Base-by-base conservation (phyloP, 1,140 invertebrate genomes). In the Lanistes nyassanus region DNA sequence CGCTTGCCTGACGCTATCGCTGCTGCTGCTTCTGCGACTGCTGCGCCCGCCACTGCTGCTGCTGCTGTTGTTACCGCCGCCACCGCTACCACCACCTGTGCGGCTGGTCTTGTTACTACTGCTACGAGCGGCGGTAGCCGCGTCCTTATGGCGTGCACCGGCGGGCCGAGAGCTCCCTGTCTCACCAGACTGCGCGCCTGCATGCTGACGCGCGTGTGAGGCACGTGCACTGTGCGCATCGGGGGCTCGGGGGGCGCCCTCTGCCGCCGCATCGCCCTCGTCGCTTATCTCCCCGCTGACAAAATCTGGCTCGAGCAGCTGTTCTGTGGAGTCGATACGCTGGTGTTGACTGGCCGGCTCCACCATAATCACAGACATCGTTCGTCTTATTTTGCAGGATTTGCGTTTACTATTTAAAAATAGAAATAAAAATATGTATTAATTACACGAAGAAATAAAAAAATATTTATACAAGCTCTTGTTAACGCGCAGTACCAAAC, bases 271-370 rank as follows among this genome's bases (percentile, higher is more conserved):
- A 34, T 76, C 76, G 26, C 62, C 66, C 34, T 76, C 73, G 36
- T 83, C 79, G 71, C 62, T 70, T 13, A 69, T 51, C 64, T 67
- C 75, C 31, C 56, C 70, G 70, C 56, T 72, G 34, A 62, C 37
- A 13, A 47, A 66, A 29, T 62, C 67, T 58, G 66, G 69, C 29
- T 39, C 75, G 16, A 82, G 77, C 39, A 82, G 76, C 71, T 84
- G 77, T 74, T 85, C 82, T n/a, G 81, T 84, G 53, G 85, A 87
- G 79, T 87, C 83, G 74, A 87, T 83, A 74, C 85, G 79, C 64
- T 77, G 74, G 21, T 76, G 82, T 69, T 79, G 73, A 80, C 80
- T 82, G 79, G 83, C 84, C 69, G 80, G 80, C 51, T 81, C 84
- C 34, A 85, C 84, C 58, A 83, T 75, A 34, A 87, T 78, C 47